Percentiles rank a stretch among this genome's conserved stretches.
Conservation (phyloP, 53 echinoderm and acorn worm species). For the Paracentrotus lividus region DNA sequence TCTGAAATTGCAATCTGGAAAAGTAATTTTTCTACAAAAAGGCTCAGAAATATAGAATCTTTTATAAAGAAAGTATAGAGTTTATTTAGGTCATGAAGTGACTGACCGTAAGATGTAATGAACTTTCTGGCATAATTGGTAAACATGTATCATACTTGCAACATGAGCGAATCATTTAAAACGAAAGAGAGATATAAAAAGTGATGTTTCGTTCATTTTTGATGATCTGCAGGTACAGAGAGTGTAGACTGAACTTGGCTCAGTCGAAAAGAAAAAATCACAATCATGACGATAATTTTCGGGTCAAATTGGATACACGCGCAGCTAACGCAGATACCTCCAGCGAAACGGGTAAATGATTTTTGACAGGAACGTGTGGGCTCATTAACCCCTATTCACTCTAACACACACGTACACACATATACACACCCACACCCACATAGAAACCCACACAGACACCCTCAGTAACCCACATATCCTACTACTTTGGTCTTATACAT, state of each 20-base stretch:
- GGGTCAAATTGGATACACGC: constrained; percentile 70
- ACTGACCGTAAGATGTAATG: not conserved
- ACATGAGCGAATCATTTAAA: not conserved
- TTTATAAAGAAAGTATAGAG: not conserved
- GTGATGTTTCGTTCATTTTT: not conserved
- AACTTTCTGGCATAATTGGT: constrained; percentile 1
- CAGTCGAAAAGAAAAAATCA: constrained; percentile 19
- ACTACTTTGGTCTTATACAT: not conserved
- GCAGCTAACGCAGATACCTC: constrained; percentile 59
- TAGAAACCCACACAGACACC: too few relatives aligned
- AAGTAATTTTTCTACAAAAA: not conserved
- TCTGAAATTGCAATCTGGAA: not conserved
- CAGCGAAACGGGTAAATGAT: constrained; percentile 19
- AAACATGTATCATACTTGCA: not conserved
- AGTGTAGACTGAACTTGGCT: too few relatives aligned
- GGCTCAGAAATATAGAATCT: not conserved
- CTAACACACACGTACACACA: constrained; percentile 19
- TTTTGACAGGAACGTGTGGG: constrained; percentile 64
- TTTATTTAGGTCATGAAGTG: not conserved
- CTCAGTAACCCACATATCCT: too few relatives aligned
- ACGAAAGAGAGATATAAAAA: not conserved
- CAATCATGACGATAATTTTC: constrained; percentile 29
- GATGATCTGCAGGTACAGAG: not conserved
- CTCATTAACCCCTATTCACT: constrained; percentile 41
- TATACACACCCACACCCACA: not conserved